Percentiles rank a stretch among this genome's conserved stretches.
Conservation (phyloP, 2,797 vertebrate genomes). For the Mormyrops boulengeri region DNA sequence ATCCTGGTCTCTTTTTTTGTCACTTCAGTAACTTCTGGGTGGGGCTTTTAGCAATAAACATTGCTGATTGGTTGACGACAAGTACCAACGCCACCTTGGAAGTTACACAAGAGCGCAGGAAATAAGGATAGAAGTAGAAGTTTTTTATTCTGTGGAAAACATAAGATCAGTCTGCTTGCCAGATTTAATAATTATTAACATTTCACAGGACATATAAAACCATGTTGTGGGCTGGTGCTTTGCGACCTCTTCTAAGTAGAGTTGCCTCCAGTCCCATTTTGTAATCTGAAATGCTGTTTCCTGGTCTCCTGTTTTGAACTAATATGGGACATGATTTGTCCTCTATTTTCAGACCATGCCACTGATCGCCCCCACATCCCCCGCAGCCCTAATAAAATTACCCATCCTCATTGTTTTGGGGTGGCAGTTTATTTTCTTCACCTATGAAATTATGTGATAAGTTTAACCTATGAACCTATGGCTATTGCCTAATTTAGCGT, state of each 20-base stretch:
- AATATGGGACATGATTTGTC: neutral
- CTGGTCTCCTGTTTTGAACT: neutral
- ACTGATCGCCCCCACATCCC: neutral
- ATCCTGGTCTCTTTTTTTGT: neutral
- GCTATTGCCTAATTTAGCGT: neutral
- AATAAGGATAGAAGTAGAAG: neutral
- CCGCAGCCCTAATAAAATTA: neutral
- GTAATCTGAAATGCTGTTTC: neutral
- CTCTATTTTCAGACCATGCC: neutral
- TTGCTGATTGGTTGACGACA: neutral
- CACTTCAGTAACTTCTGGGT: neutral
- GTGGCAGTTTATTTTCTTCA: neutral
- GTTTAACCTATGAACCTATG: neutral
- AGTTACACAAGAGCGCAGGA: neutral
- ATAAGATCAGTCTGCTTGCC: neutral
- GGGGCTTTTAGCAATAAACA: neutral
- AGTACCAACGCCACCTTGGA: neutral
- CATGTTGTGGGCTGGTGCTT: neutral
- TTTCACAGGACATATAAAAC: neutral
- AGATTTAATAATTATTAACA: neutral
- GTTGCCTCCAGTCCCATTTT: neutral
- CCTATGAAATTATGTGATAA: neutral
- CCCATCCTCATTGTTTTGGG: neutral
- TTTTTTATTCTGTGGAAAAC: neutral
- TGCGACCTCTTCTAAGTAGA: neutral